Base-by-base conservation (phyloP, 2,888 invertebrate species). In the Trissolcus japonicus region DNA sequence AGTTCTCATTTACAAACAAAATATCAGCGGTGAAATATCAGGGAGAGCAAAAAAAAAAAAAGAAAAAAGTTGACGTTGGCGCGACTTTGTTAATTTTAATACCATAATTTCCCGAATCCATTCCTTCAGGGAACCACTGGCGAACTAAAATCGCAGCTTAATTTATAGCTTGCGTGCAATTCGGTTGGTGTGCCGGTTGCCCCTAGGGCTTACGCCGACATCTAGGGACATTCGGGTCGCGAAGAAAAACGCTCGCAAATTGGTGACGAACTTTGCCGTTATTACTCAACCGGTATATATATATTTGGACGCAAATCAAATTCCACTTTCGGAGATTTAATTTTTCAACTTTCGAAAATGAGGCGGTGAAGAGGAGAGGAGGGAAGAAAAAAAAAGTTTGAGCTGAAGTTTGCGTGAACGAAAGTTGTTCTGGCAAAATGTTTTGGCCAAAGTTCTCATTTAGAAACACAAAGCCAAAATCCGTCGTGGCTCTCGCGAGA, bases 381-480 rank as follows among this genome's bases (percentile, higher is more conserved):
- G 25, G 25, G 46, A 3, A 17, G 40, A n/a, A 21, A 16, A 16
- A 62, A 59, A 69, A 57, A 63, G 48, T 25, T 53, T 57, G n/a
- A n/a, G 57, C n/a, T 2, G 6, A 51, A 51, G 19, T 19, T 51
- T 21, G 17, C 19, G 9, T 21, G 11, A 25, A 19, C 4, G 69
- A 61, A 17, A 65, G 43, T 40, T 60, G 57, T 60, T 71, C 25
- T 48, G 59, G 54, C 65, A 40, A 59, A 54, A 29, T 35, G 65
- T 72, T 72, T 72, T 57, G 46, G 48, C 48, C 65, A 35, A 35
- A 72, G 72, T 72, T 72, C 29, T 65, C 72, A 65, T 72, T 72
- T 72, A 54, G 65, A 72, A 63, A 59, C 63, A 19, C n/a, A 72
- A 60, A 59, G 59, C 65, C 57, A 40, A 55, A 60, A 35, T 65